Evolutionary conservation across 92 coral and sea anemone species (phyloP).

Genomic region (Paragorgia papillata): DNA sequence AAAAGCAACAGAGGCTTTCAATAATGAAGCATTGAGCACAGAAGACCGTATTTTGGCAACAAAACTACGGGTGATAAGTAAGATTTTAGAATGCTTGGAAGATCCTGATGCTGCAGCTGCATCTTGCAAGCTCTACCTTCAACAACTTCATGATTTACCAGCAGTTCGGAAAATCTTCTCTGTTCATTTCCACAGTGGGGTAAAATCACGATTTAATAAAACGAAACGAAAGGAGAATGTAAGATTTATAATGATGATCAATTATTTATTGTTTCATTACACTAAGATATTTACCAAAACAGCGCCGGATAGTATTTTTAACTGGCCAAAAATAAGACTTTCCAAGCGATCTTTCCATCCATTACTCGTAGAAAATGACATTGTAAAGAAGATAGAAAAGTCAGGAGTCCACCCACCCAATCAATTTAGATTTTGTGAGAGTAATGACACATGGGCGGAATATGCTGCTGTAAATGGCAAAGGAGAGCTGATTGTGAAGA

Average conservation of each 20-base stretch:
- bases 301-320: not conserved
- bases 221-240: not conserved
- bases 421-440: not conserved
- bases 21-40: constrained; percentile 18
- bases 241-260: constrained; percentile 1
- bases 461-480: not conserved
- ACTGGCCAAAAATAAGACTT: constrained; percentile 11
- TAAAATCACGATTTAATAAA: constrained; percentile 2
- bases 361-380: not conserved
- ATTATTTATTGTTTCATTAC: constrained; percentile 3
- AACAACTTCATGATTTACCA: constrained; percentile 5
- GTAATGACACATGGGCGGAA: not conserved
- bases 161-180: constrained; percentile 6
- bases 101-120: constrained; percentile 23
- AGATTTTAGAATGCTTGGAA: constrained; percentile 15
- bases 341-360: not conserved
- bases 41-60: constrained; percentile 21
- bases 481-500: constrained; percentile 3
- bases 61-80: constrained; percentile 23
- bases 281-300: not conserved
- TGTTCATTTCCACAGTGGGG: not conserved
- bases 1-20: constrained; percentile 35
- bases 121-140: constrained; percentile 9
- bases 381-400: not conserved
- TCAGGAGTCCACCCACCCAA: constrained; percentile 3